Percentiles rank a stretch among this genome's conserved stretches.
phyloP scores from a whole-genome alignment of 2,888 invertebrate genomes.

The Mythimna albipuncta region DNA sequence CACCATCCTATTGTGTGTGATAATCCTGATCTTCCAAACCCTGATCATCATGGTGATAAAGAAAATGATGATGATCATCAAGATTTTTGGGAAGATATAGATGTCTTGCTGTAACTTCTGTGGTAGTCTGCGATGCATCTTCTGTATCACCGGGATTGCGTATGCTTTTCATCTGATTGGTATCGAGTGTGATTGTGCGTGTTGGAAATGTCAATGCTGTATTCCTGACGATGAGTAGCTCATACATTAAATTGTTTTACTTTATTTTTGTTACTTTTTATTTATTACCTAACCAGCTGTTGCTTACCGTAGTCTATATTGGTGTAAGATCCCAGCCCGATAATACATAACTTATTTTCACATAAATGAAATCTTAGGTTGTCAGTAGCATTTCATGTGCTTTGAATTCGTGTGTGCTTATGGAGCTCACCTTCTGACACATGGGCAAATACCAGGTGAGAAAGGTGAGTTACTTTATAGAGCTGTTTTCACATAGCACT shows the following conservation, averaged over 20 bases:
- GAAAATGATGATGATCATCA: neutral
- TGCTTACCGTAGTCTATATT: too few relatives aligned
- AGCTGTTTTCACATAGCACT: too few relatives aligned
- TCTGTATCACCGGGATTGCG: constrained; percentile 54
- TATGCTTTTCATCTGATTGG: constrained; percentile 52
- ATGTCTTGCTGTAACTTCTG: constrained; percentile 78
- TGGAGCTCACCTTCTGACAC: too few relatives aligned
- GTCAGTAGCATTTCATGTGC: too few relatives aligned
- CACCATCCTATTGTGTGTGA: neutral
- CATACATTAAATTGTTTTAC: neutral
- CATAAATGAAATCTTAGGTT: too few relatives aligned
- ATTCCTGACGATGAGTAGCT: constrained; percentile 40
- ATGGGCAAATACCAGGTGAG: too few relatives aligned
- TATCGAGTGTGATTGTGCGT: constrained; percentile 56
- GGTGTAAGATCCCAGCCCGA: too few relatives aligned
- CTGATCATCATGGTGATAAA: neutral
- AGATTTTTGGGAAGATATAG: constrained; percentile 14
- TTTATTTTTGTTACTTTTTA: too few relatives aligned
- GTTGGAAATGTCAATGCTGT: constrained; percentile 52
- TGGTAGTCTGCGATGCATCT: constrained; percentile 69
- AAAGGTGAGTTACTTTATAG: too few relatives aligned
- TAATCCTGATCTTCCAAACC: neutral
- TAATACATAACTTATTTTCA: too few relatives aligned
- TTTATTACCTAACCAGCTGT: too few relatives aligned
- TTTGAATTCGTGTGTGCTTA: too few relatives aligned